Base-by-base conservation (phyloP, 1,140 invertebrate species). In the Drosophila rhopaloa region DNA sequence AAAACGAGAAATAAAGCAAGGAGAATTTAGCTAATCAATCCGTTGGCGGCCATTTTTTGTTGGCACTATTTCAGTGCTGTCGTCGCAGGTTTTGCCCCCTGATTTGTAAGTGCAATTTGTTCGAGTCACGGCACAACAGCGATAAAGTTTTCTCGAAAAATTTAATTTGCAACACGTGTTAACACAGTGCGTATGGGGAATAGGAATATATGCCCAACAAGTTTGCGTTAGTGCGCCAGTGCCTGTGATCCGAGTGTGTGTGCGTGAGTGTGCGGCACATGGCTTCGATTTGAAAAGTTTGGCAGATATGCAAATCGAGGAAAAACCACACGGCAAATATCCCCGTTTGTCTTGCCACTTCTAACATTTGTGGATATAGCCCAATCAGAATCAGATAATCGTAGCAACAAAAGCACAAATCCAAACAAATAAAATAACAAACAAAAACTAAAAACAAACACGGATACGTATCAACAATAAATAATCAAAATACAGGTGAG, bases 121-220 rank as follows among this genome's bases (percentile, higher is more conserved):
- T 46, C 62, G 62, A 79, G 83, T 88, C 81, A 50, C 74, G 74
- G 58, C 53, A 40, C 47, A 46, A 81, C 68, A 70, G 59, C 59
- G 32, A 76, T 65, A 53, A 56, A 83, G 57, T 67, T 68, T 63
- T 16, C 56, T 13, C 55, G 41, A 50, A 67, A 58, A 68, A 72
- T 61, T 35, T 67, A 75, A 75, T 76, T 88, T 63, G 82, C 82
- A 86, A 88, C 83, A 86, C 83, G 83, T 86, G 83, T 86, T 88
- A 11, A 40, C 56, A 88, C 79, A 88, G 83, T 88, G 82, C 82
- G 83, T 86, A 70, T 76, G 79, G 79, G 65, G 60, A 55, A 85
- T 81, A 82, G 65, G 60, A 55, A 85, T 81, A 60, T 72, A 58
- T 24, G 35, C 37, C 53, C 38, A 38, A 38, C 40, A 40, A 29